Evolutionary conservation across 2,113 vertebrate genomes (phyloP).

Genomic region (Megalops atlanticus): DNA sequence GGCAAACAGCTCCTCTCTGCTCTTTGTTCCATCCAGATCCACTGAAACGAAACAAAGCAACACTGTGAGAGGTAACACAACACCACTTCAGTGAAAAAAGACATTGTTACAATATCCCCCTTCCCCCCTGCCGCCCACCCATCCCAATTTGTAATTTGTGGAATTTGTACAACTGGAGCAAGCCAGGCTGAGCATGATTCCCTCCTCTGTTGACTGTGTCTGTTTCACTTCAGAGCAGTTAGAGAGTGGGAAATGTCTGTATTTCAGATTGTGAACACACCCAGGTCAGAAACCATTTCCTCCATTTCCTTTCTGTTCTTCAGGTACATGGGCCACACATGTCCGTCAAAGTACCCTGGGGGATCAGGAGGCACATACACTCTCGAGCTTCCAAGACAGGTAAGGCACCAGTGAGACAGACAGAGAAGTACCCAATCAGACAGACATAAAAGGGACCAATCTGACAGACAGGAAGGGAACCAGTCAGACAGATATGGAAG

Average conservation of each 20-base stretch:
- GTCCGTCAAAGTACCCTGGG: conserved; percentile 86
- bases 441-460: background rate
- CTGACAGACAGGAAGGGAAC: background rate
- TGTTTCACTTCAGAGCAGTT: background rate
- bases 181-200: background rate
- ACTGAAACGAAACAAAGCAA: conserved; percentile 61
- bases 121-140: background rate
- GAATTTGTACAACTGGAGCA: background rate
- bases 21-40: conserved; percentile 84
- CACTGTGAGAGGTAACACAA: background rate
- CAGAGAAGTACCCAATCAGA: background rate
- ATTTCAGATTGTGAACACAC: conserved; percentile 61
- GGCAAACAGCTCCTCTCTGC: conserved; percentile 75
- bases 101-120: background rate
- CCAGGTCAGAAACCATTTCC: conserved; percentile 59
- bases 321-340: conserved; percentile 95
- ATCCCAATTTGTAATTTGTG: background rate
- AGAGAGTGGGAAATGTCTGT: no score
- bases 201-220: background rate
- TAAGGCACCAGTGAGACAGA: background rate
- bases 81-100: background rate
- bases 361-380: conserved; percentile 85
- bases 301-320: conserved; percentile 81
- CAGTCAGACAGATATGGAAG: background rate
- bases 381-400: conserved; percentile 69